Conservation (phyloP, 2,113 vertebrate species). For the Chaetodon trifascialis region DNA sequence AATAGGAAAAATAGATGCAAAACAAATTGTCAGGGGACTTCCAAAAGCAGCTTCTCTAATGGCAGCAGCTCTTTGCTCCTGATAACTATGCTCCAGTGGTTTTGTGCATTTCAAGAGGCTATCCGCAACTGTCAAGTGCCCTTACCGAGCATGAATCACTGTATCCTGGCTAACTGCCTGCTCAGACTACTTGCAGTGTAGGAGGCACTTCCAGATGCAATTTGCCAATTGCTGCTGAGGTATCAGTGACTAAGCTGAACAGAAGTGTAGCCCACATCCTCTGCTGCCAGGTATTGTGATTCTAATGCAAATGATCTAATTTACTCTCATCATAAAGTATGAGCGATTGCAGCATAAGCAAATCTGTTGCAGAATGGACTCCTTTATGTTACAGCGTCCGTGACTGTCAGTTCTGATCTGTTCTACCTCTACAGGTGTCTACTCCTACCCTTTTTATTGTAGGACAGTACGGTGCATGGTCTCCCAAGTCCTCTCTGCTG, state of each 20-base stretch:
- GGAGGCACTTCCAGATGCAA: constrained; percentile 59
- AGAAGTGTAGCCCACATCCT: constrained; percentile 43
- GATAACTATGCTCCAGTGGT: constrained; percentile 59
- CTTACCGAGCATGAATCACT: constrained; percentile 61
- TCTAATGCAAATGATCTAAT: constrained; percentile 50
- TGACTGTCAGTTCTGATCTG: constrained; percentile 30
- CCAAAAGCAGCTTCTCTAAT: constrained; percentile 48
- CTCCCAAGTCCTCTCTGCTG: constrained; percentile 24
- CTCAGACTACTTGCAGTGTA: constrained; percentile 59
- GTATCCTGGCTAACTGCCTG: constrained; percentile 62
- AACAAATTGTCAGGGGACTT: constrained; percentile 22
- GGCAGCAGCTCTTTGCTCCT: constrained; percentile 29
- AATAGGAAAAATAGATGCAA: constrained; percentile 28
- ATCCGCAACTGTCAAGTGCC: constrained; percentile 57
- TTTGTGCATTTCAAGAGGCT: constrained; percentile 60
- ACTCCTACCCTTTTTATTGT: constrained; percentile 14
- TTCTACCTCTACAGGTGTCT: not conserved
- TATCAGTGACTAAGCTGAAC: constrained; percentile 54
- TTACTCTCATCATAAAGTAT: constrained; percentile 15
- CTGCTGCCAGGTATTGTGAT: constrained; percentile 37
- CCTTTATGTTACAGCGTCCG: not conserved
- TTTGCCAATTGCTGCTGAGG: constrained; percentile 61
- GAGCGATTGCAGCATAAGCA: constrained; percentile 15
- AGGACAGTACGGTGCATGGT: constrained; percentile 25
- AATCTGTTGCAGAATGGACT: constrained; percentile 9